Conservation (phyloP, 2,113 vertebrate genomes). For the Astatoreochromis straeleni region DNA sequence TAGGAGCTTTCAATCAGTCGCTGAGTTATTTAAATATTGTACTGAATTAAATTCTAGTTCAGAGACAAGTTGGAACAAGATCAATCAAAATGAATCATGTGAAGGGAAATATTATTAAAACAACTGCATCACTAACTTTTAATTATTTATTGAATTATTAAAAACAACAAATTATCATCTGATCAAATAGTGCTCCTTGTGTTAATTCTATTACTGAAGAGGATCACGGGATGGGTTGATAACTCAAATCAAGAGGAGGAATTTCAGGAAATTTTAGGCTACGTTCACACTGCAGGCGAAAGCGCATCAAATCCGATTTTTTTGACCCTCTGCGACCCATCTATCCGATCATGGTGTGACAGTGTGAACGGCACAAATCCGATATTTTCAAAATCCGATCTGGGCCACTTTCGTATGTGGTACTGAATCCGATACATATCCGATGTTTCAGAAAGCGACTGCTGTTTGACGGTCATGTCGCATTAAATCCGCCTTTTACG, state of each 20-base stretch:
- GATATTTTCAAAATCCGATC: neutral
- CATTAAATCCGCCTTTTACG: too few species aligned
- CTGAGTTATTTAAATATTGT: neutral
- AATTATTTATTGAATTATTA: neutral
- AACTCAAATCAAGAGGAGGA: neutral
- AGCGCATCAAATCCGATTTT: accelerated
- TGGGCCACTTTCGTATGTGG: neutral
- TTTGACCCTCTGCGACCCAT: accelerated
- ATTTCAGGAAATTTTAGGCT: neutral
- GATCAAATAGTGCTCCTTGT: neutral
- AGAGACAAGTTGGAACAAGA: neutral
- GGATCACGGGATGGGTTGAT: neutral
- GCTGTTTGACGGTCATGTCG: too few species aligned
- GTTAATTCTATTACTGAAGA: neutral
- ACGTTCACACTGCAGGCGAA: neutral
- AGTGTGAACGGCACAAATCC: neutral
- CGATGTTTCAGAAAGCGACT: too few species aligned
- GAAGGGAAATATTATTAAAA: neutral
- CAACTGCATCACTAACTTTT: neutral
- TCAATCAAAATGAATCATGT: neutral
- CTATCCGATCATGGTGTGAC: accelerated
- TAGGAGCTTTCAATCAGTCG: neutral
- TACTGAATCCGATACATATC: accelerated
- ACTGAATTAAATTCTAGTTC: neutral
- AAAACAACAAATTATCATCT: neutral